Conservation (phyloP, 2,113 vertebrate species). For the Nibea albiflora region DNA sequence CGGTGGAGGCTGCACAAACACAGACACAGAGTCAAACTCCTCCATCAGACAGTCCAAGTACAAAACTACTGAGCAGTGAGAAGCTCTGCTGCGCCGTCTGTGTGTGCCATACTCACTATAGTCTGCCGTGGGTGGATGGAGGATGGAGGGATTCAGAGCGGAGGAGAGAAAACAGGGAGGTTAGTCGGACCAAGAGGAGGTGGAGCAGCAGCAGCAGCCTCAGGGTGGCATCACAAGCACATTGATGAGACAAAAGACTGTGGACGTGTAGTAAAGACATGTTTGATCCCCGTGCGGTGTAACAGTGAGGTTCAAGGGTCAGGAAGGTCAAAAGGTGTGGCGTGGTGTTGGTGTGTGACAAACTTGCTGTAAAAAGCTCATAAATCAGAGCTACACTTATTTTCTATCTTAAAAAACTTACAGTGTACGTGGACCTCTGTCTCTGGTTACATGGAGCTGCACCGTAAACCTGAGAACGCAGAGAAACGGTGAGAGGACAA, state of each 20-base stretch:
- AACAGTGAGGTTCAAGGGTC: not conserved
- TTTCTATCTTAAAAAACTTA: slow-evolving; percentile 47
- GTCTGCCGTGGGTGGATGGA: slow-evolving; percentile 46
- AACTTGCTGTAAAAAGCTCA: not conserved
- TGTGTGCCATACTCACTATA: slow-evolving; percentile 70
- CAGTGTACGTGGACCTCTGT: slow-evolving; percentile 66
- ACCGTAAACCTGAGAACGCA: slow-evolving; percentile 51
- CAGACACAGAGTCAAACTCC: not conserved
- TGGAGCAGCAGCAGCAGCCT: slow-evolving; percentile 8
- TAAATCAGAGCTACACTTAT: not conserved
- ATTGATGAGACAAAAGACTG: slow-evolving; percentile 15
- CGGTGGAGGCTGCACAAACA: slow-evolving; percentile 80
- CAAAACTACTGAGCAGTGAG: not conserved
- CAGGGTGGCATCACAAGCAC: slow-evolving; percentile 1
- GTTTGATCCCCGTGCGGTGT: not conserved
- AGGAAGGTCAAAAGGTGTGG: not conserved
- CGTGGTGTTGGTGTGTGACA: not conserved
- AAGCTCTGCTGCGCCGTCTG: not conserved
- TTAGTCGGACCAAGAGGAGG: slow-evolving; percentile 43
- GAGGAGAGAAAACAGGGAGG: slow-evolving; percentile 49
- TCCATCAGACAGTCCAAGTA: not conserved
- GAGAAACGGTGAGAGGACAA: not conserved
- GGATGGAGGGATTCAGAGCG: slow-evolving; percentile 15
- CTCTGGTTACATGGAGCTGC: slow-evolving; percentile 45
- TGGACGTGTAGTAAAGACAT: not conserved